Evolutionary conservation across 2,113 vertebrate species (phyloP).

Genomic region (Aplodontia rufa): DNA sequence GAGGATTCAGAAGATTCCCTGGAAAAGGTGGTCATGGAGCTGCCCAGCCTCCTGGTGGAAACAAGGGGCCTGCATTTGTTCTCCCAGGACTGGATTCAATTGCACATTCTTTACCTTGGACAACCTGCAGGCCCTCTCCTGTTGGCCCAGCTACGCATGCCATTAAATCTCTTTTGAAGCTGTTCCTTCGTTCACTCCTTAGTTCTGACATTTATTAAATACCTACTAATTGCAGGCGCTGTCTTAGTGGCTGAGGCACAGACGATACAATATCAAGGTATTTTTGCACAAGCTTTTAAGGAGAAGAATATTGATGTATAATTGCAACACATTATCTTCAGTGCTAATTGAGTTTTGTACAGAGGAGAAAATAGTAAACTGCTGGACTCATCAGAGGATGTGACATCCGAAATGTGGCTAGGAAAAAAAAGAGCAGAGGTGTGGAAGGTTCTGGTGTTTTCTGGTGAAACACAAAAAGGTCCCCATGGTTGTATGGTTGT

Average conservation of each 20-base stretch:
- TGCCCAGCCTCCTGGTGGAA: neutral
- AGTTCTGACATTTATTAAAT: neutral
- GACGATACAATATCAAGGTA: neutral
- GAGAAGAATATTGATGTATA: neutral
- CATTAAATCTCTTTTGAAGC: neutral
- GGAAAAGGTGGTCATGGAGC: neutral
- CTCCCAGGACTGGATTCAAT: neutral
- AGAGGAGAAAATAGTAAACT: neutral
- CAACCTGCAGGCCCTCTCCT: neutral
- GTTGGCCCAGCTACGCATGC: neutral
- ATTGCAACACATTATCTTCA: constrained; percentile 13
- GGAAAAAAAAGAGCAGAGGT: neutral
- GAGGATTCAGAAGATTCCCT: neutral
- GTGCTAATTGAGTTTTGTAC: neutral
- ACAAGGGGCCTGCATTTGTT: neutral
- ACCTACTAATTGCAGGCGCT: neutral
- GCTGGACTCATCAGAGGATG: neutral
- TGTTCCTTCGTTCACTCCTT: neutral
- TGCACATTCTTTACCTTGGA: neutral
- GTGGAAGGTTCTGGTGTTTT: neutral
- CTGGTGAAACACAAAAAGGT: neutral
- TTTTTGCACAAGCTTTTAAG: constrained; percentile 45
- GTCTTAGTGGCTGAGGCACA: neutral
- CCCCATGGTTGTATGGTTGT: too few relatives aligned
- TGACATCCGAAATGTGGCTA: neutral